A percentile compares a stretch with the other conserved stretches of the same genome.
Conservation (phyloP, 2,113 vertebrate genomes). For the Tautogolabrus adspersus region DNA sequence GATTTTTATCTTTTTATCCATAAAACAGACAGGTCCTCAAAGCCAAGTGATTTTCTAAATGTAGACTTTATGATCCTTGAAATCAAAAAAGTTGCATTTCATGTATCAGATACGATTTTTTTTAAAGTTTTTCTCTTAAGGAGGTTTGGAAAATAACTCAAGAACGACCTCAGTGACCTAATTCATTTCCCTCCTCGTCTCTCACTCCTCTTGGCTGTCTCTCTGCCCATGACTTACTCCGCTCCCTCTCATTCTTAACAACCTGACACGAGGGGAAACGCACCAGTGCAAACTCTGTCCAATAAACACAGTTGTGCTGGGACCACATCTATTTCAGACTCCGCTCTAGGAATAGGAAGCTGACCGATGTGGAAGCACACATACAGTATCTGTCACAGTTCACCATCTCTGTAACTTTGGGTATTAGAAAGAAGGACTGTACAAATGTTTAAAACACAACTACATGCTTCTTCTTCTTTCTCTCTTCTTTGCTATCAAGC, state of each 20-base stretch:
- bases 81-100: slow-evolving; percentile 47
- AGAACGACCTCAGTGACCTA: slow-evolving; percentile 52
- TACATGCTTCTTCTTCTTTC: not conserved
- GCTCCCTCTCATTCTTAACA: slow-evolving; percentile 61
- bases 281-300: slow-evolving; percentile 53
- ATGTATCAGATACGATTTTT: slow-evolving; percentile 23
- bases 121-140: slow-evolving; percentile 1
- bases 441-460: slow-evolving; percentile 46
- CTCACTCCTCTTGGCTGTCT: slow-evolving; percentile 32
- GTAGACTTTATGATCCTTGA: slow-evolving; percentile 48
- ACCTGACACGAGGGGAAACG: slow-evolving; percentile 67
- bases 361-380: slow-evolving; percentile 53
- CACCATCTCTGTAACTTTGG: slow-evolving; percentile 46
- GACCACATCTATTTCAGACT: slow-evolving; percentile 73
- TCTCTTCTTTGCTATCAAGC: not conserved
- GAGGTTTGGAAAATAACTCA: slow-evolving; percentile 41
- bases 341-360: slow-evolving; percentile 65
- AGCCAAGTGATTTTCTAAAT: slow-evolving; percentile 56
- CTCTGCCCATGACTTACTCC: slow-evolving; percentile 32
- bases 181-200: slow-evolving; percentile 26
- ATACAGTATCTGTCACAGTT: slow-evolving; percentile 68
- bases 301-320: slow-evolving; percentile 70
- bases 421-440: slow-evolving; percentile 61
- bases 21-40: slow-evolving; percentile 44
- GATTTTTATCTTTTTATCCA: slow-evolving; percentile 34